phyloP scores from a whole-genome alignment of 2,113 vertebrate species.

The Leptosomus discolor region DNA sequence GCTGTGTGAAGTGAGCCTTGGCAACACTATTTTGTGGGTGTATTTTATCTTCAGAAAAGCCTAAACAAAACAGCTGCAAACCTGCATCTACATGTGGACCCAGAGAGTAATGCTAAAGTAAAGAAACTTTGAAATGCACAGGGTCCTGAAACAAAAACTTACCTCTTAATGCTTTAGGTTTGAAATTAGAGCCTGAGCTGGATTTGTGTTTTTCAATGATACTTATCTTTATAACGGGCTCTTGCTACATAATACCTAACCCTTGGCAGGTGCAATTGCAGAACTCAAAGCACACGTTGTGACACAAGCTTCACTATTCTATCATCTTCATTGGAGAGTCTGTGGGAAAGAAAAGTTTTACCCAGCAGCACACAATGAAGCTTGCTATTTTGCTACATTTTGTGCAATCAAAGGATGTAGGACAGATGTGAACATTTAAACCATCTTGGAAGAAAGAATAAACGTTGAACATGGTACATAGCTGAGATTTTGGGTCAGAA shows the following conservation, averaged over 20 bases:
- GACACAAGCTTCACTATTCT: background rate
- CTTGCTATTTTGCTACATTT: conserved; percentile 20
- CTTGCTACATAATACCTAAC: background rate
- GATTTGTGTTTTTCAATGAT: background rate
- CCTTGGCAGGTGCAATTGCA: background rate
- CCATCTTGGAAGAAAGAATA: background rate
- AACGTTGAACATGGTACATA: background rate
- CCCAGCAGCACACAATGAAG: background rate
- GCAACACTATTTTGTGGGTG: background rate
- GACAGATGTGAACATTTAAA: conserved; percentile 42
- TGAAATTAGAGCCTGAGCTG: background rate
- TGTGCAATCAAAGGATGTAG: background rate
- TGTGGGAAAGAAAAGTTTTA: conserved; percentile 16
- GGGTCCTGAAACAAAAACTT: background rate
- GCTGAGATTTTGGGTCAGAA: conserved; percentile 16
- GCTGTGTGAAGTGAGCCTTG: background rate
- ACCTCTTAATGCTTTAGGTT: background rate
- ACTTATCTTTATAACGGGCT: background rate
- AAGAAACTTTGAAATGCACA: background rate
- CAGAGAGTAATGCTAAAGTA: background rate
- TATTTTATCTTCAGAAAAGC: background rate
- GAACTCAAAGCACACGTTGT: background rate
- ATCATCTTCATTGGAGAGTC: background rate
- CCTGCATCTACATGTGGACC: background rate
- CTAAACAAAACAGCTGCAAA: background rate